Percentiles rank a stretch among this genome's conserved stretches.
Evolutionary conservation across 2,888 invertebrate genomes (phyloP).

Genomic region (Griposia aprilina): DNA sequence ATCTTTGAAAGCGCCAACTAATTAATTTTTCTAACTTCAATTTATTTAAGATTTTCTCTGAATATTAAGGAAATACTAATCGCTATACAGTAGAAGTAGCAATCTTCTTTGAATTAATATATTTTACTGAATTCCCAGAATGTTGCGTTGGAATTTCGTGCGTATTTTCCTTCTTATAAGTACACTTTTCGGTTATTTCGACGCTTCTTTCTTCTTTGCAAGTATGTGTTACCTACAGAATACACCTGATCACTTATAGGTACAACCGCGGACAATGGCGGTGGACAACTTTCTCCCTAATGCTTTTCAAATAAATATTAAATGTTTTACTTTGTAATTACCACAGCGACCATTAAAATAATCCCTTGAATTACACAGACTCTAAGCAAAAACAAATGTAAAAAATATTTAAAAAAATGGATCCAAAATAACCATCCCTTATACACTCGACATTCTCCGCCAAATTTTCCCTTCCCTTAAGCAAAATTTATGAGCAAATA

Average conservation of each 20-base stretch:
- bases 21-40: background rate
- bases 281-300: too few species aligned
- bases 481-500: conserved; percentile 89
- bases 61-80: background rate
- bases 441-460: conserved; percentile 71
- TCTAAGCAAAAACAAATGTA: background rate
- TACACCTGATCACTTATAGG: conserved; percentile 5
- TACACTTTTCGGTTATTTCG: background rate
- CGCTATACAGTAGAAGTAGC: background rate
- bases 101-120: background rate
- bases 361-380: conserved; percentile 23
- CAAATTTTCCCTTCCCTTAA: conserved; percentile 81
- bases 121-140: background rate
- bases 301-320: too few species aligned
- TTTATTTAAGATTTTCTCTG: background rate
- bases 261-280: background rate
- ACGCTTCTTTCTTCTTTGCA: background rate
- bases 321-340: background rate
- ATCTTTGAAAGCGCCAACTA: background rate
- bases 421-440: conserved; percentile 74
- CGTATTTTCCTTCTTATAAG: too few species aligned
- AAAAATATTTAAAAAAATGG: conserved; percentile 69
- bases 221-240: background rate
- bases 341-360: conserved; percentile 25
- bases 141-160: background rate